Percentiles rank a stretch among this genome's conserved stretches.
These are phyloP conservation scores for Leiothrix lutea DNA, from an alignment of 2,113 vertebrate species.

Conservation along the genomic window DNA sequence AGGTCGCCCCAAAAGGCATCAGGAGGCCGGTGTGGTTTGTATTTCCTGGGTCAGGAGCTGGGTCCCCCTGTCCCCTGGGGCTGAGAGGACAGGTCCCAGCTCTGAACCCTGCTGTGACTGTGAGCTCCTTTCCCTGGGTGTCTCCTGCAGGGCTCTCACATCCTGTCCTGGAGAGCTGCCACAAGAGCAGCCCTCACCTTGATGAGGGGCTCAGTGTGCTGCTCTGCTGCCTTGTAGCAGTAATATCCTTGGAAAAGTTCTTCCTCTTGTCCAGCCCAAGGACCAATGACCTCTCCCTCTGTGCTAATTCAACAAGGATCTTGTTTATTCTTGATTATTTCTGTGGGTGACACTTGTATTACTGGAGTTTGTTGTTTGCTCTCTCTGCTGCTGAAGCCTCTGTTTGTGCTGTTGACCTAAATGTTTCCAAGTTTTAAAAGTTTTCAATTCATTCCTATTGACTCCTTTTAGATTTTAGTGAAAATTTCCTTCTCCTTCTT, in stretches of 20 bases:
- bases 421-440: neutral
- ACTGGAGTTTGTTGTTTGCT: neutral
- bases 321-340: slow-evolving; percentile 37
- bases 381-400: neutral
- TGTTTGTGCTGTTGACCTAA: neutral
- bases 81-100: neutral
- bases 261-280: neutral
- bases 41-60: accelerated
- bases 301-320: slow-evolving; percentile 10
- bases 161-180: neutral
- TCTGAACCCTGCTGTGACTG: neutral
- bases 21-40: accelerated
- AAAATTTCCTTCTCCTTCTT: neutral
- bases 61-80: neutral
- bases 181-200: neutral
- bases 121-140: neutral
- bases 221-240: neutral
- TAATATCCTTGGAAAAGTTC: neutral
- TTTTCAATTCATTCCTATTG: neutral
- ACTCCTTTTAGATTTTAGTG: neutral
- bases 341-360: neutral
- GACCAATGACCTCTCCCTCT: neutral
- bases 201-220: neutral
- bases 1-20: neutral
- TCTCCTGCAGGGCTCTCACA: neutral